A percentile compares a stretch with the other conserved stretches of the same genome.
Evolutionary conservation across 1,140 invertebrate species (phyloP).

Genomic region (Dolichoris vasculosae): DNA sequence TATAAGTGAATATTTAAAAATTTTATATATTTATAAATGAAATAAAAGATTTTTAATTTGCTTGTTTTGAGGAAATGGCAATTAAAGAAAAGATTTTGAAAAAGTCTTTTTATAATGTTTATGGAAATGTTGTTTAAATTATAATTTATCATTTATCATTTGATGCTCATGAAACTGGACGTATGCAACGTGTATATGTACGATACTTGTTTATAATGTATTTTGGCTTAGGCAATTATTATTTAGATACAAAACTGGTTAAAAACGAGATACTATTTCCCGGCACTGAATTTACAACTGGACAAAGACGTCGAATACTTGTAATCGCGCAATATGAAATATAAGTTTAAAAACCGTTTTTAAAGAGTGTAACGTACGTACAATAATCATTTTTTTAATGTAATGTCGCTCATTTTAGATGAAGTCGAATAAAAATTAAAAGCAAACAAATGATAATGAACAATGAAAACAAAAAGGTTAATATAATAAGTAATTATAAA

Average conservation of each 20-base stretch:
- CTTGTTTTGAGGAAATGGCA: constrained; percentile 18
- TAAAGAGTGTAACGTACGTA: constrained; percentile 9
- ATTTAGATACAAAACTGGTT: constrained; percentile 28
- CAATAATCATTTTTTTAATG: constrained; percentile 43
- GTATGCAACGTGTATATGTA: constrained; percentile 16
- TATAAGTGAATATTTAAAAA: constrained; percentile 43
- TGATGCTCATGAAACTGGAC: constrained; percentile 49
- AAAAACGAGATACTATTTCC: constrained; percentile 10
- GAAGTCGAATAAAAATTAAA: neutral
- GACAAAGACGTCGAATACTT: constrained; percentile 17
- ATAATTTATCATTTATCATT: constrained; percentile 29
- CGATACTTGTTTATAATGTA: constrained; percentile 44
- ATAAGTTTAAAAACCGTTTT: constrained; percentile 15
- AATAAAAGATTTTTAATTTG: constrained; percentile 15
- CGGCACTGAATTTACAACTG: neutral
- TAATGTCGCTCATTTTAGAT: constrained; percentile 20
- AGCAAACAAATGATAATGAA: constrained; percentile 3
- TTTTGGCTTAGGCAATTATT: constrained; percentile 49
- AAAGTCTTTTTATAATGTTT: constrained; percentile 26
- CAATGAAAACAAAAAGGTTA: neutral
- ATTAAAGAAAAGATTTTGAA: constrained; percentile 23
- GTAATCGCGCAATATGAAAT: constrained; percentile 19
- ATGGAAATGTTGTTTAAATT: constrained; percentile 12
- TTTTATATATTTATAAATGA: constrained; percentile 47
- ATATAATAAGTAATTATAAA: constrained; percentile 40